Evolutionary conservation across 2,113 vertebrate genomes (phyloP).

Genomic region (Meriones unguiculatus): DNA sequence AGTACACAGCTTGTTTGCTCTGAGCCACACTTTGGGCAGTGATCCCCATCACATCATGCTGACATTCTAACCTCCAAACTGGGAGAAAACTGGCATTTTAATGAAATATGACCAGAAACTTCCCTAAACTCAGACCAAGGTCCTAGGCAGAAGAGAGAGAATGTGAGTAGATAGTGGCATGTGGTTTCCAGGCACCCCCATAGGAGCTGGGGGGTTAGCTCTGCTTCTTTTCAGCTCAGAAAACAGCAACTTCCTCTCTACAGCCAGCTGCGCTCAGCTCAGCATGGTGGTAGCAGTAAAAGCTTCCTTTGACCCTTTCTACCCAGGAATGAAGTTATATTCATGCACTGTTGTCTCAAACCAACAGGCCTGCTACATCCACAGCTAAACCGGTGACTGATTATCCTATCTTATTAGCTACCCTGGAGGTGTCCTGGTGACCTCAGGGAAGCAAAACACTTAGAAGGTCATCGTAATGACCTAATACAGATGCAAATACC

Average conservation of each 20-base stretch:
- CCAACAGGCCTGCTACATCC: background rate
- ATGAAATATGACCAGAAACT: background rate
- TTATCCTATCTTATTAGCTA: background rate
- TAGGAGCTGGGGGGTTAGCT: fast-evolving
- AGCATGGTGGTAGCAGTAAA: background rate
- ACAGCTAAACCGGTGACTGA: background rate
- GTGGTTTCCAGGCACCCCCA: background rate
- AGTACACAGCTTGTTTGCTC: background rate
- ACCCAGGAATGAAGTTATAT: background rate
- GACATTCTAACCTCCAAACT: background rate
- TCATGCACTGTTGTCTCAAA: background rate
- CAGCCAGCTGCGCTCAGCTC: no score
- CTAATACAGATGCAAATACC: background rate
- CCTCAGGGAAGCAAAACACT: background rate
- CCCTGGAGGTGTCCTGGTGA: background rate
- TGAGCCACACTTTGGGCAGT: background rate
- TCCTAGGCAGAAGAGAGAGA: background rate
- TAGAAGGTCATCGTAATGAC: background rate
- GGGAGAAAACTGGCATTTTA: background rate
- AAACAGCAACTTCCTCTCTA: background rate
- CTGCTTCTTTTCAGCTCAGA: background rate
- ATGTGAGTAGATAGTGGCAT: no score
- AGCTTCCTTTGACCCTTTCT: background rate
- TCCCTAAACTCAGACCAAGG: background rate
- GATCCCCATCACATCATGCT: background rate